Base-by-base conservation (phyloP, 2,113 vertebrate genomes). In the Azemiops feae region DNA sequence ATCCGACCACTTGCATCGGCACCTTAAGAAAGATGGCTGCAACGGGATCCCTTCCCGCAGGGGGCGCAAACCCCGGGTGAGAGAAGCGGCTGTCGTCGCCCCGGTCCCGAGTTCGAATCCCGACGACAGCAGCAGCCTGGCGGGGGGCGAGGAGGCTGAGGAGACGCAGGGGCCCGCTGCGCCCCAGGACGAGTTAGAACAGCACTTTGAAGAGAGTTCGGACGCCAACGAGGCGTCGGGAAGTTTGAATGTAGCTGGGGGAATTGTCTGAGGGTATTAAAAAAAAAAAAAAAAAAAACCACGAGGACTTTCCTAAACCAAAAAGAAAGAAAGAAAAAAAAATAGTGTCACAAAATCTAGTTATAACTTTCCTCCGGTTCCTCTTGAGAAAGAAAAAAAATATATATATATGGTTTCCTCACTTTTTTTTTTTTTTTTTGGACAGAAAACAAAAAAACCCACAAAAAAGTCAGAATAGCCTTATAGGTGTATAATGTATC, bases 21-120 rank as follows among this genome's bases (percentile, higher is more conserved):
- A 99, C 98, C 99, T 99, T 97, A 99, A 99, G 98, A 99, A 99
- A 93, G 99, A 99, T 94, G 99, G 99, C 96, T 99, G 99, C 98
- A 99, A 99, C 1, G 99, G 99, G 7, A 98, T 99, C 52, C 99
- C 99, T 0, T 99, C 99, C 0, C 96, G 99, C 2, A 97, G 99
- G 0, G 99, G 99, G 39, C 98, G 99, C 2, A 99, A 99, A 94
- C 99, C 99, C 3, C 97, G 99, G 25, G 98, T 98, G 92, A 97
- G 99, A 64, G 98, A 98, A 43, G 97, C 96, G 0, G 96, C 94
- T 7, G 47, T 50, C 2, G 93, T 89, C 0, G 14, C 93, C 0
- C 93, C 96, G 3, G 85, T 93, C 89, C 92, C 94, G 0, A 69
- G 96, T 34, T 91, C 95, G 0, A 85, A 88, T 0, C 85, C 96